Base-by-base conservation (phyloP, 2,797 vertebrate species). In the Sebastes kiyomatsui region DNA sequence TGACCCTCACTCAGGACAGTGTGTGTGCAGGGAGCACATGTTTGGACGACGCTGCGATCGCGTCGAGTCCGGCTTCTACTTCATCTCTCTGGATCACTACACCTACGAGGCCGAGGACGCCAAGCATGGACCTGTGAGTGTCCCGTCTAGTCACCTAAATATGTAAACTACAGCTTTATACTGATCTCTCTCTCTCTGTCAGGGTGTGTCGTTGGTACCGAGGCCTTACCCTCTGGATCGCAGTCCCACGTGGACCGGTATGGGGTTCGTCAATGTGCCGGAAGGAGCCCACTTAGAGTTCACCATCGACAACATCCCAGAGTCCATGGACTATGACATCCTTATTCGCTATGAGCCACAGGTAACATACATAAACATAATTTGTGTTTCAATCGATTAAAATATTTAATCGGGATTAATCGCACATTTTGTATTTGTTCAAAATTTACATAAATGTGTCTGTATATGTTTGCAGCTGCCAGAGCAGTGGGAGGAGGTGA, bases 331-430 rank as follows among this genome's bases (percentile, higher is more conserved):
- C 70, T 99, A 99, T 0, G 97, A 99, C 65, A 88, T 99, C 30
- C 88, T 99, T 4, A 94, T 99, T 85, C 98, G 98, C 88, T 99
- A 99, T 0, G 99, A 99, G 87, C 98, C 98, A 0, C 98, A 99
- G 98, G 99, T 99, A 62, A 88, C 22, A 25, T 2, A 23, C 58
- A 20, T 6, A 30, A 22, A 32, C 23, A 54, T 52, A 5, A 13
- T 18, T 23, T 0, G 13, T 28, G 8, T 38, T n/a, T 20, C 7
- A 49, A 49, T 38, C 35, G 9, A 49, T 49, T 7, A 7, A 18
- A 49, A 49, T 38, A 38, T 38, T 38, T 14, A 38, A 33, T 33
- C 32, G 32, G 1, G 32, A 33, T 33, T 33, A 33, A 38, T 38
- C 35, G 5, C 35, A 38, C 13, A 38, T 38, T 38, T 38, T 38